A percentile compares a stretch with the other conserved stretches of the same genome.
phyloP scores from a whole-genome alignment of 2,113 vertebrate genomes.

The Lasiurus borealis region DNA sequence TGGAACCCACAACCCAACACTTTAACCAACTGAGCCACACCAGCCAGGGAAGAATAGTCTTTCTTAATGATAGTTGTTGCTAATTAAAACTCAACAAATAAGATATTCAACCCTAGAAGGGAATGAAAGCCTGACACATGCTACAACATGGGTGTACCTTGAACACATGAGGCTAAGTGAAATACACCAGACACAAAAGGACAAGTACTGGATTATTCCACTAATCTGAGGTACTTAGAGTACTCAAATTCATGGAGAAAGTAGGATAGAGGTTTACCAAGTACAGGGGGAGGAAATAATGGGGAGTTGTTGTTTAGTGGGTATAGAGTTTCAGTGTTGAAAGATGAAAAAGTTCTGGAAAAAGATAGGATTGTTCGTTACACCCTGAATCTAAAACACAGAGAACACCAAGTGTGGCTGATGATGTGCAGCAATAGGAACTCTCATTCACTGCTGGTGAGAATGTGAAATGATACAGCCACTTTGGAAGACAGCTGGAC shows the following conservation, averaged over 20 bases:
- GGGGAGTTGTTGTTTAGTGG: neutral
- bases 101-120: slow-evolving; percentile 16
- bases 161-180: slow-evolving; percentile 21
- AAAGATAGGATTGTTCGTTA: neutral
- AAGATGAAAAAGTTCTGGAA: slow-evolving; percentile 4
- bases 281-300: neutral
- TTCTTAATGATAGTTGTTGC: neutral
- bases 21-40: neutral
- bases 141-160: neutral
- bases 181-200: slow-evolving; percentile 12
- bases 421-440: neutral
- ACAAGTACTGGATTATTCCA: slow-evolving; percentile 46
- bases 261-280: neutral
- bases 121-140: neutral
- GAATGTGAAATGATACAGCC: neutral
- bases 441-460: neutral
- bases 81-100: slow-evolving; percentile 40
- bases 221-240: neutral
- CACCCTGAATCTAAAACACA: neutral
- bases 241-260: neutral
- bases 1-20: neutral
- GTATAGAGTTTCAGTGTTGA: neutral
- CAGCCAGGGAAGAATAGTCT: neutral
- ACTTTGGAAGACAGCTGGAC: neutral
- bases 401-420: neutral